phyloP scores from a whole-genome alignment of 2,888 invertebrate species.

The Folsomia manolachei region DNA sequence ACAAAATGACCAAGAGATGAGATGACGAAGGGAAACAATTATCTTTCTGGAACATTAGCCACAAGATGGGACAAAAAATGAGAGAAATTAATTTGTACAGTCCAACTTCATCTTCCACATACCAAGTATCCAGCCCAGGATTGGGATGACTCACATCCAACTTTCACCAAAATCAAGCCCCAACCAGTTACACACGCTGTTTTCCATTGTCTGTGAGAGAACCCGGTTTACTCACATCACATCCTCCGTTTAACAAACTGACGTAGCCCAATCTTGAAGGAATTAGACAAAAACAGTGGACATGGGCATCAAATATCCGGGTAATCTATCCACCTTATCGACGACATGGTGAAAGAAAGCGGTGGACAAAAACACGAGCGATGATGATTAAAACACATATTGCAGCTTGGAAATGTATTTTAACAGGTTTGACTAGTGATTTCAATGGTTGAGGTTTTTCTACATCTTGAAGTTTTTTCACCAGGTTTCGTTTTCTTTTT shows the following conservation, averaged over 20 bases:
- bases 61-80: conserved; percentile 9
- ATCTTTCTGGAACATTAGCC: conserved; percentile 14
- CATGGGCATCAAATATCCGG: background rate
- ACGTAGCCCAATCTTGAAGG: background rate
- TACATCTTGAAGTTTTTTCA: too few species aligned
- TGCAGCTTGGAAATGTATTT: too few species aligned
- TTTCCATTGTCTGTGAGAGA: background rate
- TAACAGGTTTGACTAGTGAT: too few species aligned
- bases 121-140: background rate
- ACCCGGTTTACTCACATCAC: background rate
- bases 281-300: background rate
- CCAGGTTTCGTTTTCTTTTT: too few species aligned
- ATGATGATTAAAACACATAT: too few species aligned
- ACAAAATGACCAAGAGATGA: conserved; percentile 9
- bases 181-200: background rate
- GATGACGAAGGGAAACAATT: conserved; percentile 14
- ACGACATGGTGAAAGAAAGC: background rate
- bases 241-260: background rate
- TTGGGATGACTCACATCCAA: background rate
- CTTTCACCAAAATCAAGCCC: background rate
- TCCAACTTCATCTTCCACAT: background rate
- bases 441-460: too few species aligned
- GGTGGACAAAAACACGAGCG: background rate
- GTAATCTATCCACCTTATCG: background rate
- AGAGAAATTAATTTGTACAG: conserved; percentile 12